Conservation (phyloP, 1,140 invertebrate species). For the Drosophila arawakana region DNA sequence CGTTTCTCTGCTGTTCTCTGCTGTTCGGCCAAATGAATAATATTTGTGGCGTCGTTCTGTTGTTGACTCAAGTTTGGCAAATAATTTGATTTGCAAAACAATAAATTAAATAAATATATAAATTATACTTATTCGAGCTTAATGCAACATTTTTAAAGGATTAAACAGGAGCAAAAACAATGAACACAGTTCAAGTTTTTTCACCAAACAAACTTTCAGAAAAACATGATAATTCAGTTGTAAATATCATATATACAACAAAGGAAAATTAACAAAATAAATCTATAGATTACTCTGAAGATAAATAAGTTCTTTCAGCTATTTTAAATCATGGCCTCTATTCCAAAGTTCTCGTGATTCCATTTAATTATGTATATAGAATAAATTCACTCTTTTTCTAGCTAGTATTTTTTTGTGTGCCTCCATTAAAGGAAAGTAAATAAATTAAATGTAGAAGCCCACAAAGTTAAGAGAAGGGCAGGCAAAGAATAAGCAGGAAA, state of each 20-base stretch:
- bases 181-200: neutral
- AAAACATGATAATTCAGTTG: neutral
- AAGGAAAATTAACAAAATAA: neutral
- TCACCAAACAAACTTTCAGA: neutral
- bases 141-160: slow-evolving; percentile 56
- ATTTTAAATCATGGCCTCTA: neutral
- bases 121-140: slow-evolving; percentile 74
- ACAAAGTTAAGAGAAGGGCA: neutral
- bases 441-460: slow-evolving; percentile 54
- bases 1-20: neutral
- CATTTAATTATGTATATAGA: neutral
- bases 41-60: slow-evolving; percentile 79
- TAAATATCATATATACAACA: too few relatives aligned
- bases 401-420: slow-evolving; percentile 15
- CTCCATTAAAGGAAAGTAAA: slow-evolving; percentile 62
- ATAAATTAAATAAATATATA: slow-evolving; percentile 73
- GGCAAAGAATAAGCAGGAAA: slow-evolving; percentile 50
- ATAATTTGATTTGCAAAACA: slow-evolving; percentile 80
- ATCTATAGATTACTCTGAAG: neutral
- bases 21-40: slow-evolving; percentile 56
- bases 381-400: slow-evolving; percentile 15
- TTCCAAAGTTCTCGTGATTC: neutral
- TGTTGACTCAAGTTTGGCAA: slow-evolving; percentile 83
- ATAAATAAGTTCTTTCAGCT: neutral
- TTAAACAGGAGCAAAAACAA: slow-evolving; percentile 22